phyloP scores from a whole-genome alignment of 2,888 invertebrate genomes.

The Hololepta plana region DNA sequence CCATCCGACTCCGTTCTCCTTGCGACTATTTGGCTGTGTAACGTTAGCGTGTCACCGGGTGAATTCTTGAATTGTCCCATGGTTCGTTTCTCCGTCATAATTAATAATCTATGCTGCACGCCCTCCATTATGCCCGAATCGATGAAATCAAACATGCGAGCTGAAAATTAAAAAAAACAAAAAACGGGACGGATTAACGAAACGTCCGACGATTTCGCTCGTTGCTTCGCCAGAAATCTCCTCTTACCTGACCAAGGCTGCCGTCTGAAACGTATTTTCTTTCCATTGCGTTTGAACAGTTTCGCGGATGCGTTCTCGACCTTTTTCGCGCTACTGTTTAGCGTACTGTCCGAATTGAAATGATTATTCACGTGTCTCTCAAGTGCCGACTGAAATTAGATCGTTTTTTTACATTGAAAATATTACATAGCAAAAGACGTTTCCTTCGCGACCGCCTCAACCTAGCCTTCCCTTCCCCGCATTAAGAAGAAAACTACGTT shows the following conservation, averaged over 20 bases:
- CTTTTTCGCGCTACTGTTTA: conserved; percentile 42
- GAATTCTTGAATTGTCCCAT: conserved; percentile 40
- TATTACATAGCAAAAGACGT: conserved; percentile 1
- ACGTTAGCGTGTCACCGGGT: conserved; percentile 46
- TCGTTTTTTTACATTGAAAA: conserved; percentile 1
- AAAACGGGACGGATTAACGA: too few species aligned
- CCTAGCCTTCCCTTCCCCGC: too few species aligned
- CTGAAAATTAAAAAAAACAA: conserved; percentile 32
- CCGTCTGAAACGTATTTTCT: conserved; percentile 69
- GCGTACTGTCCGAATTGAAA: conserved; percentile 50
- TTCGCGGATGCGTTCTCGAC: conserved; percentile 61
- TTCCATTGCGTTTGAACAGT: conserved; percentile 69
- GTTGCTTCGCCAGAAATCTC: too few species aligned
- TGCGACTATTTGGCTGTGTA: conserved; percentile 52
- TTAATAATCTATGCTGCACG: conserved; percentile 60
- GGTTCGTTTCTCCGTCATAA: conserved; percentile 37
- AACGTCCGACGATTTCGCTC: too few species aligned
- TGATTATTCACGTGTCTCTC: conserved; percentile 90
- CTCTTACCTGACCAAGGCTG: conserved; percentile 80
- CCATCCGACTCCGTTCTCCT: conserved; percentile 45
- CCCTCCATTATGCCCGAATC: conserved; percentile 88
- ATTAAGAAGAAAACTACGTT: too few species aligned
- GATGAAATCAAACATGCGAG: conserved; percentile 86
- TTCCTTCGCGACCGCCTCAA: too few species aligned
- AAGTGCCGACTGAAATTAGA: conserved; percentile 46